Conservation (phyloP, 2,113 vertebrate species). For the Megalops atlanticus region DNA sequence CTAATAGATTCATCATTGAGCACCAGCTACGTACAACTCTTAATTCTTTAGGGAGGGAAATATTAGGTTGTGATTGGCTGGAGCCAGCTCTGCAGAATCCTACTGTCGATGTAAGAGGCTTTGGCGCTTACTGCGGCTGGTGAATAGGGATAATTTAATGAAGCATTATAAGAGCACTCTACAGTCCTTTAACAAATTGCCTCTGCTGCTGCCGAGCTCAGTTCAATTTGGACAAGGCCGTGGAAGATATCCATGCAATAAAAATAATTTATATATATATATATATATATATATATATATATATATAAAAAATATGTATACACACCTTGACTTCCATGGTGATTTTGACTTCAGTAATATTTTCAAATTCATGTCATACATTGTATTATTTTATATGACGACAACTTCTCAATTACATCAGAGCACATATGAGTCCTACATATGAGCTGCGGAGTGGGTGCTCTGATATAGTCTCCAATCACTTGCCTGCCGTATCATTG, state of each 20-base stretch:
- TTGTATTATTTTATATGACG: too few relatives aligned
- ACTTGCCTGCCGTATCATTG: too few relatives aligned
- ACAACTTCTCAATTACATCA: not conserved
- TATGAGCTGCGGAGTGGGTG: not conserved
- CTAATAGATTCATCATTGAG: not conserved
- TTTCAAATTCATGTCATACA: too few relatives aligned
- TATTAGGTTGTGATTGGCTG: constrained; percentile 60
- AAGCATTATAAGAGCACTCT: constrained; percentile 67
- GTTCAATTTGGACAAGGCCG: constrained; percentile 18
- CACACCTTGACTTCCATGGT: too few relatives aligned
- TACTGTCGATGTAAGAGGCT: constrained; percentile 56
- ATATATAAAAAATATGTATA: too few relatives aligned
- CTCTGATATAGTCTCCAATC: not conserved
- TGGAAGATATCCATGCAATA: not conserved
- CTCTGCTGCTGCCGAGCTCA: constrained; percentile 12
- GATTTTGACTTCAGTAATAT: too few relatives aligned
- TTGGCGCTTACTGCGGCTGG: constrained; percentile 47
- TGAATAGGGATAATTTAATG: constrained; percentile 69
- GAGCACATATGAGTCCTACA: not conserved
- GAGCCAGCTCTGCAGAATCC: constrained; percentile 44
- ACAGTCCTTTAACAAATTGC: constrained; percentile 68
- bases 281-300: too few relatives aligned
- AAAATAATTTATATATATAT: not conserved
- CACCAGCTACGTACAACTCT: constrained; percentile 28
- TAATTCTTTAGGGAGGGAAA: constrained; percentile 44